These are phyloP conservation scores for Theristicus caerulescens DNA, from an alignment of 2,113 vertebrate species.

Conservation along the genomic window DNA sequence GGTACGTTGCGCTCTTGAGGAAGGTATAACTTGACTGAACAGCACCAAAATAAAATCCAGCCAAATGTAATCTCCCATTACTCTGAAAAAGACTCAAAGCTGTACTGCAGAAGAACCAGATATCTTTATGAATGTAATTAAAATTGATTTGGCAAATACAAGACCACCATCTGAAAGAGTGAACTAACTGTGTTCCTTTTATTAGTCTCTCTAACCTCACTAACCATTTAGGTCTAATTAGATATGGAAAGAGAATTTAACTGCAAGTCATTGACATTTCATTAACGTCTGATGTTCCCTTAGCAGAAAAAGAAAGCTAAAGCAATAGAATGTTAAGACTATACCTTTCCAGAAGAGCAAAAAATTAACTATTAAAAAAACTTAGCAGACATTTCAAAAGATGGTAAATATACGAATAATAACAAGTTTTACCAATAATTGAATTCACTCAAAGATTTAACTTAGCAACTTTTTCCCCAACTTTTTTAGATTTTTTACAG, in stretches of 20 bases:
- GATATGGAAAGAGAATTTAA: constrained; percentile 64
- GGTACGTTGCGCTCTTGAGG: background rate
- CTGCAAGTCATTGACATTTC: constrained; percentile 64
- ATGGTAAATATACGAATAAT: background rate
- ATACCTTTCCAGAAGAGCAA: background rate
- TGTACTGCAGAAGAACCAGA: background rate
- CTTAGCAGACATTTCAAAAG: background rate
- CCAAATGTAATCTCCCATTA: background rate
- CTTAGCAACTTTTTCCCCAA: background rate
- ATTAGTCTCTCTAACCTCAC: constrained; percentile 60
- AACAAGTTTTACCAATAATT: background rate
- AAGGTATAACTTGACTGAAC: background rate
- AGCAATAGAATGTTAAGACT: background rate
- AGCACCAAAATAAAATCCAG: constrained; percentile 16
- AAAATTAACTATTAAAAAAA: background rate
- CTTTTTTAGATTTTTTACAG: background rate
- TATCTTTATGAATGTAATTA: constrained; percentile 31
- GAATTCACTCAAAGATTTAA: background rate
- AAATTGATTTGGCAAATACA: constrained; percentile 61
- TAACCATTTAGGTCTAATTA: constrained; percentile 66
- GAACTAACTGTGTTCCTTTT: constrained; percentile 45
- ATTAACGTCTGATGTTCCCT: constrained; percentile 52
- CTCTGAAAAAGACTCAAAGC: background rate
- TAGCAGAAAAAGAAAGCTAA: constrained; percentile 25
- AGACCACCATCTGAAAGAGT: constrained; percentile 33